Evolutionary conservation across 2,888 invertebrate species (phyloP), one percentile per base, ranked within the genome.

Genomic region (Caenorhabditis afra): DNA sequence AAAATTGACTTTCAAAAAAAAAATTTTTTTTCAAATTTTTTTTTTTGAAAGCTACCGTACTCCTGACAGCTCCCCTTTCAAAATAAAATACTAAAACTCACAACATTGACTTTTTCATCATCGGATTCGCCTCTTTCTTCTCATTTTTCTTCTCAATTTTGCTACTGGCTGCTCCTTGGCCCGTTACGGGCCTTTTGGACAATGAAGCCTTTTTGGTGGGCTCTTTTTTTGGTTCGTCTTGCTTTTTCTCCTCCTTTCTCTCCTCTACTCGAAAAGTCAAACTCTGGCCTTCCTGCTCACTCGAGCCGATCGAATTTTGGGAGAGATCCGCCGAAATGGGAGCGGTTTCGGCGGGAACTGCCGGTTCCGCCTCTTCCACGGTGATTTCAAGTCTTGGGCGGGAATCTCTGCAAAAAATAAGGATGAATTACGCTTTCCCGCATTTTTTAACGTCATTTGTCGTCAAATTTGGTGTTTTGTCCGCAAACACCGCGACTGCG

Each of bases 211-310:
- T 29, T 29, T n/a, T n/a, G n/a, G n/a, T n/a, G n/a, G n/a, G n/a
- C n/a, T n/a, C n/a, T n/a, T n/a, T n/a, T n/a, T 59, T 57, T 22
- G 44, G 18, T 3, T 37, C 41, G 16, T 22, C 23, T 62, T 47
- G 55, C 22, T 49, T 61, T 8, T 62, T 39, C 12, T 49, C 18
- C 5, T 16, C 23, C 49, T 35, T 41, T 53, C 35, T 55, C n/a
- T 50, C 39, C 22, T 78, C 71, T 1, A 70, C 57, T 35, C 77
- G 44, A 41, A 70, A 77, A n/a, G 77, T 78, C 41, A 62, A 23
- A 50, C 65, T 78, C n/a, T 53, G 70, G 14, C 55, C 47, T 50
- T 73, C 73, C 10, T 53, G 3, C 37, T n/a, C 62, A 16, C 49
- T 71, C 29, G 53, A 37, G 12, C 55, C 59, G 10, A 59, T 23